phyloP scores from a whole-genome alignment of 2,888 invertebrate species.

The Bedellia somnulentella region DNA sequence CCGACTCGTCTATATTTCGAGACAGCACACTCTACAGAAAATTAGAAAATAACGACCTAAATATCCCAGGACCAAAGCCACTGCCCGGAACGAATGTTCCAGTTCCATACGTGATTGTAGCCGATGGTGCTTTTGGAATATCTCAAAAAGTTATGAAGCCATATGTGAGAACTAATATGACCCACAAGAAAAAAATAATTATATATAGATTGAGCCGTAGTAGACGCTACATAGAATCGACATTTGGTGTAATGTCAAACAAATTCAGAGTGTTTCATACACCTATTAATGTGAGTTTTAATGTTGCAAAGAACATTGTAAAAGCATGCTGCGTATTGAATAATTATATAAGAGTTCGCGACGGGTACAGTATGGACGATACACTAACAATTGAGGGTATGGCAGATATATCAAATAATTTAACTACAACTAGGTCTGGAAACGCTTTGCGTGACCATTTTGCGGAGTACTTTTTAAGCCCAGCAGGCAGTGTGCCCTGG shows the following conservation, averaged over 20 bases:
- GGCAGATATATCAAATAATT: constrained; percentile 11
- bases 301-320: constrained; percentile 13
- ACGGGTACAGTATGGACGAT: constrained; percentile 11
- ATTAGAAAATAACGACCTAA: constrained; percentile 12
- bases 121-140: too few species aligned
- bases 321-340: constrained; percentile 14
- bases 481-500: constrained; percentile 12
- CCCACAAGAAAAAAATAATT: constrained; percentile 9
- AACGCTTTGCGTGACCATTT: constrained; percentile 13
- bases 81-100: constrained; percentile 14
- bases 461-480: constrained; percentile 13
- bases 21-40: constrained; percentile 10
- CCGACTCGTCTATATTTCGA: constrained; percentile 14
- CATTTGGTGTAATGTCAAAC: too few species aligned
- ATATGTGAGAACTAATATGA: constrained; percentile 13
- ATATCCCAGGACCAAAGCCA: constrained; percentile 13
- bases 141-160: constrained; percentile 11
- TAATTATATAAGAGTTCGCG: constrained; percentile 14
- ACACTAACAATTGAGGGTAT: constrained; percentile 9
- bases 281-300: constrained; percentile 9
- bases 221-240: constrained; percentile 14
- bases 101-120: constrained; percentile 14
- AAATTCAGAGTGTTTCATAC: too few species aligned
- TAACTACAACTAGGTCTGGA: constrained; percentile 12
- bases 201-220: constrained; percentile 10